phyloP scores from a whole-genome alignment of 2,113 vertebrate species.

The Halcyon malimbica region DNA sequence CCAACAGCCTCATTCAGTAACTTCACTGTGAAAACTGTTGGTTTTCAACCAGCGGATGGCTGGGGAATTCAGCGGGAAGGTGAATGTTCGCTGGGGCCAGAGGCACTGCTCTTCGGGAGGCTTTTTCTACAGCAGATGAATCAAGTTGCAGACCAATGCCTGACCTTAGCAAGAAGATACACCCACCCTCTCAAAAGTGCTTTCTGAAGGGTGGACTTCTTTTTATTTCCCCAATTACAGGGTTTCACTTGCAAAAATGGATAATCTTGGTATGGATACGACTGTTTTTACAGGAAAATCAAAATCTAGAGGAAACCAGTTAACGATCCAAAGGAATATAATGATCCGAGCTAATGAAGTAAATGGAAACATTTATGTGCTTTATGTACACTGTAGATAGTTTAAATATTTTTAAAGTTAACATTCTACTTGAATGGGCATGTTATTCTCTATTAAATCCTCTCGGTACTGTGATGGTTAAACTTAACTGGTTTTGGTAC shows the following conservation, averaged over 20 bases:
- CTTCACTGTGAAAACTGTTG: conserved; percentile 56
- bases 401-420: conserved; percentile 57
- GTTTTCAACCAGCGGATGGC: conserved; percentile 41
- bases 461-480: conserved; percentile 47
- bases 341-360: conserved; percentile 57
- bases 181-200: neutral
- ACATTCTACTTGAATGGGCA: conserved; percentile 66
- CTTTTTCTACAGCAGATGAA: neutral
- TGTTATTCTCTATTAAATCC: conserved; percentile 53
- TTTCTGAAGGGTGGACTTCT: neutral
- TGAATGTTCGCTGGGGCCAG: too few relatives aligned
- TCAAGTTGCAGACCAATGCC: neutral
- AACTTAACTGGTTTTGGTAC: conserved; percentile 72
- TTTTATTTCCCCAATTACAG: neutral
- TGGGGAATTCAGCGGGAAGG: neutral
- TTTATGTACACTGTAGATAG: conserved; percentile 57
- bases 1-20: neutral
- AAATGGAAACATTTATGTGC: conserved; percentile 60
- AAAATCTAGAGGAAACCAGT: neutral
- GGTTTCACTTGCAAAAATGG: neutral
- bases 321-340: conserved; percentile 50
- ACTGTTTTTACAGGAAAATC: neutral
- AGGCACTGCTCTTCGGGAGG: too few relatives aligned
- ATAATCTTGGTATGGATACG: neutral
- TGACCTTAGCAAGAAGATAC: neutral